phyloP scores from a whole-genome alignment of 2,113 vertebrate species.

The Procavia capensis region DNA sequence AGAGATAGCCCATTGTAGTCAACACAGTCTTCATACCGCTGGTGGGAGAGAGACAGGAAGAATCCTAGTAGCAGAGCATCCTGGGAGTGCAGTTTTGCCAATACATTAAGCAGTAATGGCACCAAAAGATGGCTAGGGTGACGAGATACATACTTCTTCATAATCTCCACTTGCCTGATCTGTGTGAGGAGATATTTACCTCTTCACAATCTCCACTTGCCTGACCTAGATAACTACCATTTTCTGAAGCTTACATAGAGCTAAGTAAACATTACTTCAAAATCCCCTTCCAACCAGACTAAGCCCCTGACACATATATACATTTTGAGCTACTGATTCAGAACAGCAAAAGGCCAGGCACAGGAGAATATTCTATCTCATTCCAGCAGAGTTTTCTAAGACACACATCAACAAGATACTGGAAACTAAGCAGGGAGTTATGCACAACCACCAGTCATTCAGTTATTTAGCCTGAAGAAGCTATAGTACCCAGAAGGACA shows the following conservation, averaged over 20 bases:
- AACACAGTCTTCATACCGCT: not conserved
- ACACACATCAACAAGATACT: not conserved
- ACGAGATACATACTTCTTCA: not conserved
- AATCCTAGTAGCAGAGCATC: not conserved
- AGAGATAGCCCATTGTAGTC: not conserved
- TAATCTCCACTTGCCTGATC: not conserved
- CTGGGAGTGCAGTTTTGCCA: not conserved
- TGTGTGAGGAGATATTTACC: not conserved
- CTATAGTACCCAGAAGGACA: not conserved
- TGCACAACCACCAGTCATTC: not conserved
- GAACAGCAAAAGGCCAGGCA: not conserved
- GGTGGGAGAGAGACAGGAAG: not conserved
- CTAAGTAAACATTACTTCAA: not conserved
- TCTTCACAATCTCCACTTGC: not conserved
- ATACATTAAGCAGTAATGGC: not conserved
- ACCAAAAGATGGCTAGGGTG: not conserved
- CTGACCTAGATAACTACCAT: not conserved
- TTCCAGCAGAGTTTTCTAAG: not conserved
- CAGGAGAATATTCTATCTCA: not conserved
- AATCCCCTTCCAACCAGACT: not conserved
- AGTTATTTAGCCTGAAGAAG: not conserved
- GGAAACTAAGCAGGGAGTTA: not conserved
- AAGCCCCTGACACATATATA: not conserved
- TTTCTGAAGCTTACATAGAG: constrained; percentile 14
- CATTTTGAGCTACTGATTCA: not conserved